phyloP scores from a whole-genome alignment of 2,113 vertebrate species.

The Leucopternis melanops region DNA sequence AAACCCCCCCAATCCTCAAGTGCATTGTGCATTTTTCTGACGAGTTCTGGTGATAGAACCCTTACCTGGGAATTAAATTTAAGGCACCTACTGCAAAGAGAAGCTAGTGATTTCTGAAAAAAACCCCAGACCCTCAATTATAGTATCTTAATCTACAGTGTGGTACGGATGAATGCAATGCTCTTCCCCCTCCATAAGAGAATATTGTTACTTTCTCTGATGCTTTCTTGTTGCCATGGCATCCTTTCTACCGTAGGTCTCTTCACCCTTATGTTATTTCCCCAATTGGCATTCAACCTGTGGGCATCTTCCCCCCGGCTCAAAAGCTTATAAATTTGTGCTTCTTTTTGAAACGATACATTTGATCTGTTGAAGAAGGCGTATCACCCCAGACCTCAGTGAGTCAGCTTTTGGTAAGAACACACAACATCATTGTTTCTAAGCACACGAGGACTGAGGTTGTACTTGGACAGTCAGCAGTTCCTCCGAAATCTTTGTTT shows the following conservation, averaged over 20 bases:
- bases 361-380: neutral
- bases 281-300: neutral
- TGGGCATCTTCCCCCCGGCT: neutral
- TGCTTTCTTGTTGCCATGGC: constrained; percentile 69
- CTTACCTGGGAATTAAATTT: neutral
- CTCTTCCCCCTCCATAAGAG: neutral
- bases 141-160: neutral
- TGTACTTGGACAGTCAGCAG: neutral
- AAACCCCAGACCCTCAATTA: neutral
- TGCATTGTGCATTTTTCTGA: neutral
- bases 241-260: neutral
- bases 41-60: neutral
- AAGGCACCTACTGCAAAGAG: neutral
- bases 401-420: neutral
- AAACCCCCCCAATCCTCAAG: neutral
- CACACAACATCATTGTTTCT: neutral
- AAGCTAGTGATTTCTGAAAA: neutral
- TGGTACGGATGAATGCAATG: neutral
- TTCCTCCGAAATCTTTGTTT: neutral
- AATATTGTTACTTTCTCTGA: constrained; percentile 54
- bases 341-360: neutral
- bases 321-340: neutral
- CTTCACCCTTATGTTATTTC: neutral
- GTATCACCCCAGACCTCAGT: neutral
- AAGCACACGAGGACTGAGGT: neutral